These are phyloP conservation scores for Sapayoa aenigma DNA, from an alignment of 2,113 vertebrate genomes.

Conservation along the genomic window DNA sequence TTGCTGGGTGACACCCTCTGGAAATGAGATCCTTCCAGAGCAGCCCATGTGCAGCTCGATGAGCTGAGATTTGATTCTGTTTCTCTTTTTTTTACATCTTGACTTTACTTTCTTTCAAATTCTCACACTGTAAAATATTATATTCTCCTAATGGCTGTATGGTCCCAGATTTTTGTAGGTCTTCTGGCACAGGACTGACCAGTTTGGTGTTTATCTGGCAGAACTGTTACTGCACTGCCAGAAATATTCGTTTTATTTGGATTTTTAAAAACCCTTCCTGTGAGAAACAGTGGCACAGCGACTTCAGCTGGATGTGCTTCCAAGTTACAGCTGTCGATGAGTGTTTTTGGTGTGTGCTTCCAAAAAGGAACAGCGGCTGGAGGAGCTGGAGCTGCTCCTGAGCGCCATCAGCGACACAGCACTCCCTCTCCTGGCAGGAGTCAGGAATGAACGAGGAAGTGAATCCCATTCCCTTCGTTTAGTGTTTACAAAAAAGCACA, in stretches of 20 bases:
- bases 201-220: neutral
- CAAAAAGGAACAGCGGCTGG: fast-evolving
- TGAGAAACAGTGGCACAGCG: neutral
- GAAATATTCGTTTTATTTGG: neutral
- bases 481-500: neutral
- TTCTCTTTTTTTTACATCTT: neutral
- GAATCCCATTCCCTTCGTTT: neutral
- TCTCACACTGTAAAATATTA: neutral
- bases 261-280: neutral
- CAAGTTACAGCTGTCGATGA: neutral
- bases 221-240: neutral
- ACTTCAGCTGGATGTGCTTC: neutral
- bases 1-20: neutral
- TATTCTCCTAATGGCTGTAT: neutral
- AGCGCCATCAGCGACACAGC: neutral
- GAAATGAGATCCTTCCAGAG: neutral
- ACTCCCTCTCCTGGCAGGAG: conserved; percentile 41
- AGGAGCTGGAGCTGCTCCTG: too few species aligned
- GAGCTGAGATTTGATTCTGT: neutral
- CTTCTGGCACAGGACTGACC: neutral
- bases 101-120: neutral
- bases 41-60: neutral
- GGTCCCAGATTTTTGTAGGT: neutral
- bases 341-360: neutral
- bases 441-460: neutral